These are phyloP conservation scores for Verasper variegatus DNA, from an alignment of 2,113 vertebrate species.

Conservation along the genomic window DNA sequence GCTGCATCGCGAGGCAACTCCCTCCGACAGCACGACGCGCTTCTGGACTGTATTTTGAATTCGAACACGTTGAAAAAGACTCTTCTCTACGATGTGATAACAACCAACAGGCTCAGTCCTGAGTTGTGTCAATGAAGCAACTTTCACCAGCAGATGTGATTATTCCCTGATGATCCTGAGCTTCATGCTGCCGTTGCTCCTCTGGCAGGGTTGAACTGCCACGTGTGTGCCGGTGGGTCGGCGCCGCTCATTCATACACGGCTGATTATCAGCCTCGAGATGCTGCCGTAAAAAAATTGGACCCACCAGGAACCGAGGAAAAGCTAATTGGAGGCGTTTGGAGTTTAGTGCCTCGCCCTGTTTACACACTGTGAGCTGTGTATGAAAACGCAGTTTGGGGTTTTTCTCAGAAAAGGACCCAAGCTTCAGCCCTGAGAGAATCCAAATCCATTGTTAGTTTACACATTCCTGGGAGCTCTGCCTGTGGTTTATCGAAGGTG, in stretches of 20 bases:
- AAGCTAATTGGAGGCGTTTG: constrained; percentile 24
- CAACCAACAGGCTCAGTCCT: no score
- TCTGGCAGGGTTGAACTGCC: no score
- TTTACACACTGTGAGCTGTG: constrained; percentile 19
- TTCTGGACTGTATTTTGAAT: no score
- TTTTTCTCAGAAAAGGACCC: constrained; percentile 9
- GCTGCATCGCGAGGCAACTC: no score
- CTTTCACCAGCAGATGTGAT: not conserved
- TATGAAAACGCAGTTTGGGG: constrained; percentile 25
- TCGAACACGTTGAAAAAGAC: no score
- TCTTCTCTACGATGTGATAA: no score
- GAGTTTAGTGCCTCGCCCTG: constrained; percentile 26
- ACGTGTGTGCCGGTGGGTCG: not conserved
- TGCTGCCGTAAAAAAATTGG: constrained; percentile 18
- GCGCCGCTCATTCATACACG: constrained; percentile 17
- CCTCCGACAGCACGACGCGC: no score
- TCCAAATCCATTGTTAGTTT: constrained; percentile 62
- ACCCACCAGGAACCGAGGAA: constrained; percentile 30
- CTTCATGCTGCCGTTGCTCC: not conserved
- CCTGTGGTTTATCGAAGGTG: constrained; percentile 66
- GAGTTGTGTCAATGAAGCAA: not conserved
- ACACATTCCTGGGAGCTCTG: constrained; percentile 72
- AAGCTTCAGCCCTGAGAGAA: constrained; percentile 10
- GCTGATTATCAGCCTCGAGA: constrained; percentile 14
- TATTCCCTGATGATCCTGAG: constrained; percentile 8